phyloP scores from a whole-genome alignment of 2,888 invertebrate genomes.

The Drosophila glabriapex region DNA sequence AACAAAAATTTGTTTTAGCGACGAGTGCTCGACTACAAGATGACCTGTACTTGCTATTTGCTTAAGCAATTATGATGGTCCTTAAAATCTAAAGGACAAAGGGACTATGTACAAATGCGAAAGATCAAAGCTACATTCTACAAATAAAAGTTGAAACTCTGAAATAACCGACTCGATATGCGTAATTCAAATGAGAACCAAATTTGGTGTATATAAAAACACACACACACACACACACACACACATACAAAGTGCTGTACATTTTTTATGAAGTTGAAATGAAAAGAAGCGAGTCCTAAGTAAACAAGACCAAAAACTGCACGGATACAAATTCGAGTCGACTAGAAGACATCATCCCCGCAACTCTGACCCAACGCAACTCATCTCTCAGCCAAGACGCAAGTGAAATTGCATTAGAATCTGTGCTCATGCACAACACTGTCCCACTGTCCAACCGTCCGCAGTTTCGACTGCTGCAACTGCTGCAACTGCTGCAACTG shows the following conservation, averaged over 20 bases:
- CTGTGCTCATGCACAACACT: slow-evolving; percentile 69
- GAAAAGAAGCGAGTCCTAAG: slow-evolving; percentile 65
- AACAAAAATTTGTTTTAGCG: background rate
- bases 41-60: background rate
- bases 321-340: slow-evolving; percentile 42
- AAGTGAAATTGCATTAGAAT: slow-evolving; percentile 75
- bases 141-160: background rate
- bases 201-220: slow-evolving; percentile 8
- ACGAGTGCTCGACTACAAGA: slow-evolving; percentile 1
- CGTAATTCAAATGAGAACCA: background rate
- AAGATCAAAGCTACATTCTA: background rate
- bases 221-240: slow-evolving; percentile 43
- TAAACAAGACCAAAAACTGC: slow-evolving; percentile 70
- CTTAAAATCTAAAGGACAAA: background rate
- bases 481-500: slow-evolving; percentile 44
- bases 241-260: slow-evolving; percentile 31
- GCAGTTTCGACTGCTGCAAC: slow-evolving; percentile 27
- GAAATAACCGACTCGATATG: background rate
- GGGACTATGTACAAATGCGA: background rate
- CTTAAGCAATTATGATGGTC: background rate
- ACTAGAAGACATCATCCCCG: slow-evolving; percentile 13
- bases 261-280: slow-evolving; percentile 57
- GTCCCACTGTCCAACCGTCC: slow-evolving; percentile 18
- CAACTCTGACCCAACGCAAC: slow-evolving; percentile 21
- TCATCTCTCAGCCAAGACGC: slow-evolving; percentile 33